These are phyloP conservation scores for Adelphocoris suturalis DNA, from an alignment of 2,888 invertebrate species.

Conservation along the genomic window DNA sequence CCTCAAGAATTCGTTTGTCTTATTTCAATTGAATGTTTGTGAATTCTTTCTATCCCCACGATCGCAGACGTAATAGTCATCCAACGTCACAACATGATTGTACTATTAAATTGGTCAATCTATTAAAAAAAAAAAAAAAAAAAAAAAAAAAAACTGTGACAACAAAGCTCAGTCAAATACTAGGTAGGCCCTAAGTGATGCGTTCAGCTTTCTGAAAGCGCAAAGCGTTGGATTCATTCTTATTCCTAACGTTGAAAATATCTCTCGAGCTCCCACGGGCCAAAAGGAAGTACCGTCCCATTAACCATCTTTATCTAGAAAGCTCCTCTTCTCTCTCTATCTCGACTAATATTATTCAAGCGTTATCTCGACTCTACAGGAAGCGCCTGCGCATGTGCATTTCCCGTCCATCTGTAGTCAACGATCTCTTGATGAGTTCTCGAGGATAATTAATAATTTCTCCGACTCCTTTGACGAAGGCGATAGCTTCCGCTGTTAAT, in stretches of 20 bases:
- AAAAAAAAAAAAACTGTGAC: too few species aligned
- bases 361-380: slow-evolving; percentile 1
- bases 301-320: slow-evolving; percentile 18
- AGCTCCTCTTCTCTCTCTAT: neutral
- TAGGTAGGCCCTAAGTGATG: too few species aligned
- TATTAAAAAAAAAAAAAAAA: too few species aligned
- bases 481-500: slow-evolving; percentile 6
- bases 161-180: too few species aligned
- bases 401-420: neutral
- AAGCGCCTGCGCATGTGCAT: neutral
- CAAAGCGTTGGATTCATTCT: too few species aligned
- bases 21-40: too few species aligned
- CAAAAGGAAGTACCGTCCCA: neutral
- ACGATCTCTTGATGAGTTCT: neutral
- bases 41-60: too few species aligned
- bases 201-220: too few species aligned
- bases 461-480: neutral
- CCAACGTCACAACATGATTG: too few species aligned
- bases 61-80: too few species aligned
- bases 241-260: neutral
- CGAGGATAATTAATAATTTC: neutral
- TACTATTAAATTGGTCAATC: too few species aligned
- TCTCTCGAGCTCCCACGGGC: neutral
- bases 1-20: too few species aligned
- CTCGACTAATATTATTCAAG: slow-evolving; percentile 5